phyloP scores from a whole-genome alignment of 2,888 invertebrate genomes.

The Trisateles emortualis region DNA sequence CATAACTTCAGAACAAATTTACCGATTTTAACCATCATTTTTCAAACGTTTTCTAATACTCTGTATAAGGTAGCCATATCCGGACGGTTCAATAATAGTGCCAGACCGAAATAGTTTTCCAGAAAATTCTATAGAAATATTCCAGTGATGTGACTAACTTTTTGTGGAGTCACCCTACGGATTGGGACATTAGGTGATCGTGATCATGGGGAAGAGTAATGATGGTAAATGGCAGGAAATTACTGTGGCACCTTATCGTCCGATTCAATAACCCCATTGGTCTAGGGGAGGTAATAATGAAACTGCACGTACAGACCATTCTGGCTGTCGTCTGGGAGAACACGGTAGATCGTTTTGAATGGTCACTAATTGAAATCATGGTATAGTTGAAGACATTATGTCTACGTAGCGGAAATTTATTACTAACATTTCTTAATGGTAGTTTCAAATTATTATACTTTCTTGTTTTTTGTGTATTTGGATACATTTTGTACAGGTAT shows the following conservation, averaged over 20 bases:
- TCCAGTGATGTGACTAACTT: conserved; percentile 32
- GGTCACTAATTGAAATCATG: conserved; percentile 9
- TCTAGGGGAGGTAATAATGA: conserved; percentile 78
- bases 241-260: conserved; percentile 83
- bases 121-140: conserved; percentile 33
- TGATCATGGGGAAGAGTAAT: conserved; percentile 79
- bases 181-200: conserved; percentile 58
- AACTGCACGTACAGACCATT: conserved; percentile 72
- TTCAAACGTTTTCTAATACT: no score
- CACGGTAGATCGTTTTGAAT: conserved; percentile 36
- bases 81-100: conserved; percentile 32
- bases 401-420: neutral
- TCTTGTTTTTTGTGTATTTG: neutral
- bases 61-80: no score
- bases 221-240: conserved; percentile 84
- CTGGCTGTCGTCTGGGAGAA: conserved; percentile 55
- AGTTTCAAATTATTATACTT: neutral
- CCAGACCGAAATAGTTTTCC: conserved; percentile 45
- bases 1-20: no score
- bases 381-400: neutral
- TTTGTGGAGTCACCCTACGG: conserved; percentile 47
- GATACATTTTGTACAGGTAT: no score
- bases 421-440: neutral
- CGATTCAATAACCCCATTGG: conserved; percentile 83
- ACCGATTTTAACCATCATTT: conserved; percentile 44